phyloP scores from a whole-genome alignment of 2,888 invertebrate species.

The Sepiola atlantica region DNA sequence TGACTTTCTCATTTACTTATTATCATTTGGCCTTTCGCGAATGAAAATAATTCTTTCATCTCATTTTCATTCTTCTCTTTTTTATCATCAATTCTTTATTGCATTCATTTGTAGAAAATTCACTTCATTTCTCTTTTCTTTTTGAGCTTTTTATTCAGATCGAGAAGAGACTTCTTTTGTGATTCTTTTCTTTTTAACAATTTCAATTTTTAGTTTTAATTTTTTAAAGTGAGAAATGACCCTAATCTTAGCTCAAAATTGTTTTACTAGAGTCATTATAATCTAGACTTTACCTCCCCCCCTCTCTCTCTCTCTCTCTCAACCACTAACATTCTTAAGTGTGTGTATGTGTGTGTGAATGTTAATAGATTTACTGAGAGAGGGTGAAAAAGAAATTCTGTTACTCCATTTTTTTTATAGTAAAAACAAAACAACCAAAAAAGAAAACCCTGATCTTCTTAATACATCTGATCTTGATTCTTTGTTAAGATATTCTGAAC shows the following conservation, averaged over 20 bases:
- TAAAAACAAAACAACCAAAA: background rate
- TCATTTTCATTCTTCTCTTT: background rate
- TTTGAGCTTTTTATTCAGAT: background rate
- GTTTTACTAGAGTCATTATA: background rate
- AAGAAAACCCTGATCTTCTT: background rate
- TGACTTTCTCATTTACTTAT: background rate
- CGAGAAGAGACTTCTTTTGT: background rate
- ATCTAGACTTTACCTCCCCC: background rate
- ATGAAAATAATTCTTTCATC: background rate
- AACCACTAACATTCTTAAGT: background rate
- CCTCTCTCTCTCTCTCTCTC: background rate
- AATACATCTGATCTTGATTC: background rate
- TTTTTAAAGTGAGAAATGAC: background rate
- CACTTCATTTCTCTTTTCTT: background rate
- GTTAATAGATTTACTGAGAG: constrained; percentile 6
- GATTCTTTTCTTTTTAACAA: background rate
- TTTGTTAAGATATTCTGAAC: constrained; percentile 13
- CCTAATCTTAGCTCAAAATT: constrained; percentile 23
- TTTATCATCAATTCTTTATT: background rate
- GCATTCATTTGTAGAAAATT: background rate
- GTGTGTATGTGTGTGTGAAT: background rate
- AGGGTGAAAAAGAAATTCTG: background rate
- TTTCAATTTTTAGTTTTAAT: constrained; percentile 34
- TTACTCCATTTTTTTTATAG: background rate
- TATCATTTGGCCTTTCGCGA: background rate